Percentiles rank a stretch among this genome's conserved stretches.
phyloP scores from a whole-genome alignment of 2,888 invertebrate genomes.

The Tenthredo amoena region DNA sequence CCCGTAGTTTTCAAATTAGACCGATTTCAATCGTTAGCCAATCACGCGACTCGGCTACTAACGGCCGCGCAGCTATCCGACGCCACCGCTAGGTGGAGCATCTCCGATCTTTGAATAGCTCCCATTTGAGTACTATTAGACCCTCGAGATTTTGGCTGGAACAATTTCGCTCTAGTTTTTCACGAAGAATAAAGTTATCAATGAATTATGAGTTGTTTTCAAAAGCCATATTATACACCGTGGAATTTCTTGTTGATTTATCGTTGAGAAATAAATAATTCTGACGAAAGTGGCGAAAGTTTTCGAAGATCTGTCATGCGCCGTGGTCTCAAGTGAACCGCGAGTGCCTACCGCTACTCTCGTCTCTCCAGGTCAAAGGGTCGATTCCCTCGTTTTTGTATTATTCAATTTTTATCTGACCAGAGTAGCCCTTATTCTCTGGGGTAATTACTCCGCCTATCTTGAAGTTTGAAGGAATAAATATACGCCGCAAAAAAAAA shows the following conservation, averaged over 20 bases:
- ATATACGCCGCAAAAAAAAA: background rate
- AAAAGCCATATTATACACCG: background rate
- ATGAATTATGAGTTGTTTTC: background rate
- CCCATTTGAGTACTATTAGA: background rate
- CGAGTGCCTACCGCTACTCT: background rate
- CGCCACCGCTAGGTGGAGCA: background rate
- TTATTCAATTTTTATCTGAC: background rate
- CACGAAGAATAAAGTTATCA: background rate
- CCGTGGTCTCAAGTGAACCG: background rate
- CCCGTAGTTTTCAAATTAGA: background rate
- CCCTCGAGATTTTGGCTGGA: background rate
- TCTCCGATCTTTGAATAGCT: background rate
- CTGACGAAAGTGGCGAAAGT: background rate
- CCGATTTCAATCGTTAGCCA: background rate
- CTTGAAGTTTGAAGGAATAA: background rate
- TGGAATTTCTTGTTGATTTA: background rate
- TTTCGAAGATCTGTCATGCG: background rate
- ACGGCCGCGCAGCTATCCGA: background rate
- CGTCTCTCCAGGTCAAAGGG: background rate
- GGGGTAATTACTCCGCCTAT: background rate
- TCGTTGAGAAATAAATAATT: background rate
- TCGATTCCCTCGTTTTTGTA: background rate
- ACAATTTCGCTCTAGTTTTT: background rate
- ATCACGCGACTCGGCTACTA: background rate
- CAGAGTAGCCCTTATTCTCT: background rate